These are phyloP conservation scores for Epinotia demarniana DNA, from an alignment of 2,888 invertebrate genomes.

Conservation along the genomic window DNA sequence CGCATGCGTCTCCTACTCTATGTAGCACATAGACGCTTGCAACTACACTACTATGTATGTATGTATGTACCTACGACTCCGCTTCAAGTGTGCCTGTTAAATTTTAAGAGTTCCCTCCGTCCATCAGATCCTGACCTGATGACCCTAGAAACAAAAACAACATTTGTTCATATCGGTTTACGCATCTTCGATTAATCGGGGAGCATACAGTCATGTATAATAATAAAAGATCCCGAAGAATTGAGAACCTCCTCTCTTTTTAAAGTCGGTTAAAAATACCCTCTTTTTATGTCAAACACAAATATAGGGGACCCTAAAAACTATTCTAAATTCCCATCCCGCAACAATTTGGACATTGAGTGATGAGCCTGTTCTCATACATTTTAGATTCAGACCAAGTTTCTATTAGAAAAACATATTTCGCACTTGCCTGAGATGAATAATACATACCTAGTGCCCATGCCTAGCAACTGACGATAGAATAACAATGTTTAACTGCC, in stretches of 20 bases:
- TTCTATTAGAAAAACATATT: slow-evolving; percentile 39
- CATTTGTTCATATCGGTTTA: no score
- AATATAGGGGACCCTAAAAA: neutral
- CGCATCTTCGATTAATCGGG: no score
- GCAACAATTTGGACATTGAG: slow-evolving; percentile 22
- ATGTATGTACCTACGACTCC: no score
- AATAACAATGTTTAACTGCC: slow-evolving; percentile 25
- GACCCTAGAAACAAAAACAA: no score
- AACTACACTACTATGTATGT: no score
- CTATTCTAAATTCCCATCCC: slow-evolving; percentile 17
- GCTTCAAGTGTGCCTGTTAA: neutral
- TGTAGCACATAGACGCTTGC: no score
- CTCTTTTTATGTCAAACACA: neutral
- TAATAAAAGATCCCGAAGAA: no score
- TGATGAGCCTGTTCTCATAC: slow-evolving; percentile 11
- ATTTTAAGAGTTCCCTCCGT: neutral
- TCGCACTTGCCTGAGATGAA: slow-evolving; percentile 39
- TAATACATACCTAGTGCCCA: slow-evolving; percentile 23
- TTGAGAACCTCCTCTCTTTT: no score
- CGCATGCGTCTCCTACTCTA: no score
- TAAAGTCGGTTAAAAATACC: no score
- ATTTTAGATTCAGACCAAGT: slow-evolving; percentile 33
- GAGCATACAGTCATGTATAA: no score
- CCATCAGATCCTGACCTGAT: no score
- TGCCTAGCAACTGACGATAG: slow-evolving; percentile 8